These are phyloP conservation scores for Odontothrips loti DNA, from an alignment of 2,888 invertebrate species.

Conservation along the genomic window DNA sequence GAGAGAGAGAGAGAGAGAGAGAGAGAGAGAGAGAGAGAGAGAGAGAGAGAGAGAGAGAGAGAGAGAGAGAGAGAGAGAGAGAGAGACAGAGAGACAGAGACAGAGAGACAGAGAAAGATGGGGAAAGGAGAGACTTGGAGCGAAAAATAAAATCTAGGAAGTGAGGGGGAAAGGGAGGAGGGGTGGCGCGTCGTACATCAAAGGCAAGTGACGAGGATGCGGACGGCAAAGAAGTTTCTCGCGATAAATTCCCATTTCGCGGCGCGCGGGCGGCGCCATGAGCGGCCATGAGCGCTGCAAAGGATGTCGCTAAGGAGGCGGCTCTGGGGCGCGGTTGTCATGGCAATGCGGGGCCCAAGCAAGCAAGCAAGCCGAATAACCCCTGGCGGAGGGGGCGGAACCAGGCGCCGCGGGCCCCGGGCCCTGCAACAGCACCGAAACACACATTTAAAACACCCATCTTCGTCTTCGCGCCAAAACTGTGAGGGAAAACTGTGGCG, in stretches of 20 bases:
- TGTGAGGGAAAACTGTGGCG: background rate
- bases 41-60: background rate
- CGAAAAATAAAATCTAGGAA: background rate
- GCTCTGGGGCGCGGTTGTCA: too few species aligned
- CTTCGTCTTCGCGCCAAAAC: background rate
- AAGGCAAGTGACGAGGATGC: background rate
- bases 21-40: background rate
- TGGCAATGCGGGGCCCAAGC: too few species aligned
- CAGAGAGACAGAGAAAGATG: background rate
- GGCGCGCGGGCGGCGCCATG: background rate
- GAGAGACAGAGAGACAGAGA: background rate
- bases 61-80: background rate
- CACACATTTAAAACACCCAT: too few species aligned
- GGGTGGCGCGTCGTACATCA: background rate
- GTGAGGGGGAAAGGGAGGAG: too few species aligned
- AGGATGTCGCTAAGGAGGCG: background rate
- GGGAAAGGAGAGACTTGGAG: background rate
- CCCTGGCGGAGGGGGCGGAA: too few species aligned
- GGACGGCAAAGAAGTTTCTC: background rate
- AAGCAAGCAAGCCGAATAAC: too few species aligned
- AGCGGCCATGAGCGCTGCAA: background rate
- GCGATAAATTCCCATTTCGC: background rate
- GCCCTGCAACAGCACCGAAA: too few species aligned
- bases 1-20: constrained; percentile 1
- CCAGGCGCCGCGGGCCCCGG: too few species aligned